Evolutionary conservation across 2,797 vertebrate genomes (phyloP), one percentile per base, ranked within the genome.

Genomic region (Hemibagrus guttatus): DNA sequence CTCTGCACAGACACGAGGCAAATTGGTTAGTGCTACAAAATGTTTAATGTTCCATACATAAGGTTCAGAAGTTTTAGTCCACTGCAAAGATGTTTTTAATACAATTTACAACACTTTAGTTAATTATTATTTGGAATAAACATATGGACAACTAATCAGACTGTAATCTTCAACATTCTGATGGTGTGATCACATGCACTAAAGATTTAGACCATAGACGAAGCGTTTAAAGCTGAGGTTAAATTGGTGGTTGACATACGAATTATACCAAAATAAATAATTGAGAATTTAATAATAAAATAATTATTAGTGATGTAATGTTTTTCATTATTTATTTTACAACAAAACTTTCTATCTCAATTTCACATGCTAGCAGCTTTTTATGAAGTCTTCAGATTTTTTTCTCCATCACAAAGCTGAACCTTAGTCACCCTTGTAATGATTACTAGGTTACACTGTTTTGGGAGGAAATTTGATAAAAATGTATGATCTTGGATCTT

Each of bases 1-100:
- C 91, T 99, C 98, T 2, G 98, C 98, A 23, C 98, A 99, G 90
- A 98, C 97, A 49, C 96, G 97, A 26, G 98, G 98, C 76, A 99
- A 99, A 90, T 95, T 99, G 96, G 98, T 96, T 86, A 93, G 95
- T 93, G 69, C 28, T n/a, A 9, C 16, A 46, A 52, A 58, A 26
- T 13, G 49, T 66, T 83, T 21, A 12, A 4, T 83, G 9, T 17
- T 63, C 12, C 23, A 3, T 66, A 61, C 19, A 16, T 56, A 14
- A 46, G 14, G 8, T 52, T 68, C 17, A 31, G n/a, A 52, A 31
- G 46, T 23, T 6, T 63, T 79, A 1, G 6, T 17, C 31, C 19
- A 56, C 7, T 21, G 9, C 19, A 35, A 31, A 42, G 31, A 42
- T 21, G n/a, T 74, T 75, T 52, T 28, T 9, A 19, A 54, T 76